Conservation (phyloP, 2,888 invertebrate genomes). For the Eretmocerus hayati region DNA sequence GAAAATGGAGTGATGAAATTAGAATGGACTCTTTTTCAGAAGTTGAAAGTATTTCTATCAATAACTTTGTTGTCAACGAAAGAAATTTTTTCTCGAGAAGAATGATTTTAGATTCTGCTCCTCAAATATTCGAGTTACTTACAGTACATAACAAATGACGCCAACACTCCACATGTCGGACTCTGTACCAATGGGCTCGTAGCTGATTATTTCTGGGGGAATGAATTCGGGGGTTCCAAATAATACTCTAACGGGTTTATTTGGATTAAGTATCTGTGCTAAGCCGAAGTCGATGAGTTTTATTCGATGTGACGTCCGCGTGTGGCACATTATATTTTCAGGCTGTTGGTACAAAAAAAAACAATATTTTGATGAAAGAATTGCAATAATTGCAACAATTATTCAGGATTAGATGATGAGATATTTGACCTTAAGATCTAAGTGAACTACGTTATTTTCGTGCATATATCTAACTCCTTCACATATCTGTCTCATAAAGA, state of each 20-base stretch:
- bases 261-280: slow-evolving; percentile 66
- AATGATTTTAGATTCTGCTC: too few species aligned
- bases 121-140: too few species aligned
- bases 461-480: slow-evolving; percentile 90
- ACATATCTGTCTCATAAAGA: slow-evolving; percentile 86
- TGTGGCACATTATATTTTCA: slow-evolving; percentile 90
- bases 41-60: not conserved
- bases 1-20: too few species aligned
- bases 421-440: slow-evolving; percentile 74
- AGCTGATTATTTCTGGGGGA: slow-evolving; percentile 86
- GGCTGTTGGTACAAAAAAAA: slow-evolving; percentile 52
- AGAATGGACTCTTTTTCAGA: too few species aligned
- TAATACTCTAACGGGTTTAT: slow-evolving; percentile 62
- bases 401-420: too few species aligned
- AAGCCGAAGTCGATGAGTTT: slow-evolving; percentile 94
- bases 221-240: slow-evolving; percentile 92
- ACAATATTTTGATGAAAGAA: not conserved
- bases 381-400: too few species aligned
- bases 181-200: slow-evolving; percentile 75
- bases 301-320: slow-evolving; percentile 74
- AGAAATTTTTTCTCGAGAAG: slow-evolving; percentile 6
- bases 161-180: slow-evolving; percentile 96
- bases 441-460: slow-evolving; percentile 71
- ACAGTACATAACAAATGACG: slow-evolving; percentile 89
- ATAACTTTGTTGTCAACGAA: not conserved